Base-by-base conservation (phyloP, 2,113 vertebrate genomes). In the Trematocara marginatum region DNA sequence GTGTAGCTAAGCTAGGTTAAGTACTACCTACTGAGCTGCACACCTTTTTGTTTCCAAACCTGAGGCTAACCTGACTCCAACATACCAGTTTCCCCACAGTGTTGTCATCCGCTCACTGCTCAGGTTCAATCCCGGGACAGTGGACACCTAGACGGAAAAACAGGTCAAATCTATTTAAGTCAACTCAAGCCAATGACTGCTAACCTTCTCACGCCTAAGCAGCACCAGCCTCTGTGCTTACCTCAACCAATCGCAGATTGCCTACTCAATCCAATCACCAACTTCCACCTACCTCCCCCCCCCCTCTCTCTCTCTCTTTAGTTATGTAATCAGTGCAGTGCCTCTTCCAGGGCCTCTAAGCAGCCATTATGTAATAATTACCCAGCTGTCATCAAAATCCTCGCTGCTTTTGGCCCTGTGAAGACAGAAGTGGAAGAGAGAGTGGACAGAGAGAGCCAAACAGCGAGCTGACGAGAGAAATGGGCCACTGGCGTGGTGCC, bases 291-390 rank as follows among this genome's bases (percentile, higher is more conserved):
- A 71, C 56, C 45, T 10, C 13, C 80, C 76, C 1, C 80, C 76
- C 1, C 34, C 8, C 7, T 2, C 52, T 4, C 56, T 6, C 26
- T 49, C 52, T n/a, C 61, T 40, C 61, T 52, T 42, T 34, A 64
- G 84, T 93, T 92, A 85, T 82, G 64, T 90, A 90, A 94, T 79
- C 80, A 59, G 64, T 26, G 76, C 66, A n/a, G 34, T 7, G 57
- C 64, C 83, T 84, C 81, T 38, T 76, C 31, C 45, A 45, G 45
- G 82, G 53, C 79, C 87, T 89, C 84, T 92, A 84, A 92, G 85
- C 90, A 83, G 90, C 79, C 83, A 69, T 95, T 92, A 93, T 90
- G 83, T 83, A 92, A 92, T 91, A 92, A 93, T 94, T 93, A 93
- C 82, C 87, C 91, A 87, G 90, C 84, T 87, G 85, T 88, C 93